Conservation (phyloP, 2,888 invertebrate species). For the Mythimna lalbum region DNA sequence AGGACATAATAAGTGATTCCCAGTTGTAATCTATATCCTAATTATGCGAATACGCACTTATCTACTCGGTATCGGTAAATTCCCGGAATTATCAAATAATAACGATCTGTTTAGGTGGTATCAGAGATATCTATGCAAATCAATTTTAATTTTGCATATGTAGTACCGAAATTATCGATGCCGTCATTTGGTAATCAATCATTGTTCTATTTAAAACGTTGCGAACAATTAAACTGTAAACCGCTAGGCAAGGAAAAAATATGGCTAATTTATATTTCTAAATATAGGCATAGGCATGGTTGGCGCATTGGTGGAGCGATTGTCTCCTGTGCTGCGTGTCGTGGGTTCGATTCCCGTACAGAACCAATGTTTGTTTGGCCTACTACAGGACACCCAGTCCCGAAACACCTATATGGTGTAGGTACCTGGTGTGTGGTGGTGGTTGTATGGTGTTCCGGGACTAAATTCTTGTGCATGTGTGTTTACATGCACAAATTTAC, state of each 20-base stretch:
- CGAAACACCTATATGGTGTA: too few species aligned
- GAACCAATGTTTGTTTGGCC: too few species aligned
- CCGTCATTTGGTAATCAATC: constrained; percentile 22
- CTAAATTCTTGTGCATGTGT: too few species aligned
- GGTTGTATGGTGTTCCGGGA: too few species aligned
- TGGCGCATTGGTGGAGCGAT: too few species aligned
- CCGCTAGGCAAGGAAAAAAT: neutral
- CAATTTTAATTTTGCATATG: constrained; percentile 7
- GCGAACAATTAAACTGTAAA: neutral
- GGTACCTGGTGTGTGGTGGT: too few species aligned
- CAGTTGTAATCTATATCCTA: constrained; percentile 30
- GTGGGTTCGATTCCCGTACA: too few species aligned
- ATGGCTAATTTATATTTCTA: neutral
- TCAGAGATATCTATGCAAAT: constrained; percentile 1
- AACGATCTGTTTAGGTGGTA: constrained; percentile 23
- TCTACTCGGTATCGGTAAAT: constrained; percentile 29
- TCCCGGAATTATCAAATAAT: constrained; percentile 25
- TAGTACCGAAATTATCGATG: constrained; percentile 13
- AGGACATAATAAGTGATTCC: constrained; percentile 1
- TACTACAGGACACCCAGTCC: too few species aligned
- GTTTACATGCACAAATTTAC: too few species aligned
- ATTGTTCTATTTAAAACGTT: neutral
- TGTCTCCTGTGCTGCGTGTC: too few species aligned
- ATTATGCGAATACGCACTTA: constrained; percentile 4
- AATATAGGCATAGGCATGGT: too few species aligned